These are phyloP conservation scores for Coreoperca whiteheadi DNA, from an alignment of 2,113 vertebrate genomes.

Conservation along the genomic window DNA sequence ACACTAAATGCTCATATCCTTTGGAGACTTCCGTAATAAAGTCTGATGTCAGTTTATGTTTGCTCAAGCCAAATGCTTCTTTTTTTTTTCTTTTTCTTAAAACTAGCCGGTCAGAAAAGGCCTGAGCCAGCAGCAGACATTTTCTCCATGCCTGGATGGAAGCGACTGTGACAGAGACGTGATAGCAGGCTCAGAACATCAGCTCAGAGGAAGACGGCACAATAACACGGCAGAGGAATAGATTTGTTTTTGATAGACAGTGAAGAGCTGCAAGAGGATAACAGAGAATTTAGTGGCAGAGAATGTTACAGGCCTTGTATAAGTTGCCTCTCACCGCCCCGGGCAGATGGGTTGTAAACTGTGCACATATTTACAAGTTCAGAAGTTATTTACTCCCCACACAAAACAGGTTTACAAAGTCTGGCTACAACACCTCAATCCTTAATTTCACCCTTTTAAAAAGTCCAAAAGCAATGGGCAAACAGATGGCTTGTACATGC, in stretches of 20 bases:
- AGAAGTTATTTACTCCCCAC: conserved; percentile 55
- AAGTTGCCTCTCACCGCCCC: conserved; percentile 30
- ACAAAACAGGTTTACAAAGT: conserved; percentile 41
- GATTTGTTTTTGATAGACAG: conserved; percentile 59
- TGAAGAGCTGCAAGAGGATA: conserved; percentile 35
- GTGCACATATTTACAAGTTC: conserved; percentile 42
- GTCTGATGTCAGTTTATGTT: conserved; percentile 40
- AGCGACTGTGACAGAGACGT: conserved; percentile 37
- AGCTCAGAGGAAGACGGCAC: conserved; percentile 32
- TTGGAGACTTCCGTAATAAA: conserved; percentile 23
- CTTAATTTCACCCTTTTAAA: conserved; percentile 13
- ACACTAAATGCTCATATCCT: conserved; percentile 50
- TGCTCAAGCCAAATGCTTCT: neutral
- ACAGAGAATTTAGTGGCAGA: conserved; percentile 42
- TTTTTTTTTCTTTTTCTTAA: neutral
- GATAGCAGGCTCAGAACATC: conserved; percentile 26
- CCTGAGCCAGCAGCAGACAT: neutral
- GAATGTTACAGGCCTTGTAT: conserved; percentile 40
- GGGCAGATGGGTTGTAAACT: conserved; percentile 51
- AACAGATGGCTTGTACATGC: neutral
- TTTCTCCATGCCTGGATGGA: conserved; percentile 7
- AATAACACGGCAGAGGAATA: conserved; percentile 35
- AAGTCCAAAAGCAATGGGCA: neutral
- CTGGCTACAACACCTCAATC: conserved; percentile 30
- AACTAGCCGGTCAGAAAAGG: conserved; percentile 33